A percentile compares a stretch with the other conserved stretches of the same genome.
These are phyloP conservation scores for Acrossocheilus fasciatus DNA, from an alignment of 2,797 vertebrate species.

Conservation along the genomic window DNA sequence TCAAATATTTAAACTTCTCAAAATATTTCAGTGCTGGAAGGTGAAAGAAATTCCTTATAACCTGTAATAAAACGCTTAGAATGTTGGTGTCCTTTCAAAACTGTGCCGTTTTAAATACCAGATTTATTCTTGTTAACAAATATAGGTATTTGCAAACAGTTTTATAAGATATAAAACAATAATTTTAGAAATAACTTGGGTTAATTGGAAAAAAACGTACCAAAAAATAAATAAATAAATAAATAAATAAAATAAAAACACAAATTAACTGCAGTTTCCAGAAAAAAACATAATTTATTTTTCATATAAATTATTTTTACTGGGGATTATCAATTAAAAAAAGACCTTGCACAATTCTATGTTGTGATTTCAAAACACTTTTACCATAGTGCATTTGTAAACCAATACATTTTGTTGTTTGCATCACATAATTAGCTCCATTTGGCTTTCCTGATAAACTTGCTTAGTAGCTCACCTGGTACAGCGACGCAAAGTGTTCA, in stretches of 20 bases:
- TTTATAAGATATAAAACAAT: neutral
- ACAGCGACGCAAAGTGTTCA: neutral
- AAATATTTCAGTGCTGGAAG: neutral
- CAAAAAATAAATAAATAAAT: neutral
- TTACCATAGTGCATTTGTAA: neutral
- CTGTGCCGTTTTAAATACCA: neutral
- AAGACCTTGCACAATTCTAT: neutral
- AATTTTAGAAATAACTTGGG: neutral
- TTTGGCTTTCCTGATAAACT: neutral
- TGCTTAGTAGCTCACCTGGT: neutral
- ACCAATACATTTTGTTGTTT: neutral
- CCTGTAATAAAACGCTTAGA: neutral
- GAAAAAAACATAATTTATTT: neutral
- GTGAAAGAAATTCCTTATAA: neutral
- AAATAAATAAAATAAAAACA: no score
- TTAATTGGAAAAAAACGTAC: neutral
- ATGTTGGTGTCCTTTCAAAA: conserved; percentile 4
- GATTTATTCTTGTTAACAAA: neutral
- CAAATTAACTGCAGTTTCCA: neutral
- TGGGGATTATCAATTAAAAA: neutral
- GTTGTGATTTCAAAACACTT: neutral
- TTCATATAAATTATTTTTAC: neutral
- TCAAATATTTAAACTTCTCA: neutral
- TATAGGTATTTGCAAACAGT: neutral
- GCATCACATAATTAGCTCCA: neutral